Evolutionary conservation across 2,888 invertebrate genomes (phyloP), one percentile per base, ranked within the genome.

Genomic region (Drosophila sordidula): DNA sequence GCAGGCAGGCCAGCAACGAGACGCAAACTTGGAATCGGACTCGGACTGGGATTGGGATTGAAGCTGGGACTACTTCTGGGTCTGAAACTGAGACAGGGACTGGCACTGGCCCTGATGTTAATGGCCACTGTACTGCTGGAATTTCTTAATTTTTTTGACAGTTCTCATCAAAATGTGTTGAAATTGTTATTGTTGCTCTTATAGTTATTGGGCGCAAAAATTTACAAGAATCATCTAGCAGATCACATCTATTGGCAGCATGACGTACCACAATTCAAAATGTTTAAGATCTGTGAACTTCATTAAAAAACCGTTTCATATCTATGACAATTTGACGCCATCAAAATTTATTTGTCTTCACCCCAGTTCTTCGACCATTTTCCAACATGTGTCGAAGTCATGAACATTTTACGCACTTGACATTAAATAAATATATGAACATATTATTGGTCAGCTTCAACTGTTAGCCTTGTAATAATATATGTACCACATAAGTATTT

Each of bases 131-230:
- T 67, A 61, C 65, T 70, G 80, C 64, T 88, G 74, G 67, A 87
- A 88, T 89, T 86, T 80, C 73, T 73, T 71, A 79, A 82, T 79
- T 75, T 77, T 88, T 75, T 80, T 86, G 86, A 88, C 89, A 86
- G 75, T 83, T 89, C 81, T 55, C 89, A 86, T 86, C 80, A 88
- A 75, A 86, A 88, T 83, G 89, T 85, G 85, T 85, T 85, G 85
- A 85, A 89, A 85, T 85, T 59, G 32, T 50, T 58, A 16, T 46
- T 62, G 41, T 42, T 72, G 44, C 39, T 55, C 44, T 50, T 51
- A 71, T 67, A 65, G 54, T 58, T 67, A 65, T 65, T 71, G 50
- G 55, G 52, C 38, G 52, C 63, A 64, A 74, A 74, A 57, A 63
- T 65, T 87, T 84, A 87, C 75, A 81, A 81, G 67, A 87, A 61